Conservation (phyloP, 1,140 invertebrate species). For the Eriocheir sinensis region DNA sequence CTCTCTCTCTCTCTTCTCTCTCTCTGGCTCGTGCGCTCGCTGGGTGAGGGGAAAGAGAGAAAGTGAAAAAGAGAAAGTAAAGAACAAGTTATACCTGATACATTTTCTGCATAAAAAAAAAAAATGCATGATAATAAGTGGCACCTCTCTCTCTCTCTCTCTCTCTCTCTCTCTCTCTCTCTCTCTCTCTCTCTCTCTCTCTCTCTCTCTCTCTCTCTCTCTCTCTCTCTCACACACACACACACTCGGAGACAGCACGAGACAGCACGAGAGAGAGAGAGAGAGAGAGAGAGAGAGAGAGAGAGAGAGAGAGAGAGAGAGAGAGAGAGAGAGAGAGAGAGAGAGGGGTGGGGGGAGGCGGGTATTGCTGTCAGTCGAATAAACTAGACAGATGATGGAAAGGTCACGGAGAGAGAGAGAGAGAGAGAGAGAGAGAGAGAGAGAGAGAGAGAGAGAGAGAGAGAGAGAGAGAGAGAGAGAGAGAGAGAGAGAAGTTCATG, state of each 20-base stretch:
- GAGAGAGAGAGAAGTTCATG: not conserved
- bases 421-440: slow-evolving; percentile 22
- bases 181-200: too few relatives aligned
- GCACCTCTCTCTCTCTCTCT: not conserved
- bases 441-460: slow-evolving; percentile 22
- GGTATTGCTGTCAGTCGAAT: slow-evolving; percentile 23
- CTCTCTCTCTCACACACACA: not conserved
- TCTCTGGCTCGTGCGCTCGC: too few relatives aligned
- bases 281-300: slow-evolving; percentile 18
- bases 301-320: slow-evolving; percentile 22
- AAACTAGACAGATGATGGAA: not conserved
- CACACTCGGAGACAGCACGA: not conserved
- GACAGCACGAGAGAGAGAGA: not conserved
- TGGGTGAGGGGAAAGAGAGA: not conserved
- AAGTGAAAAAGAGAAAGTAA: not conserved
- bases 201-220: too few relatives aligned
- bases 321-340: slow-evolving; percentile 22
- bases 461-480: not conserved
- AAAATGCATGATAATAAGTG: not conserved
- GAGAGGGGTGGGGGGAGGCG: slow-evolving; percentile 18
- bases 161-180: too few relatives aligned
- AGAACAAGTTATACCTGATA: not conserved
- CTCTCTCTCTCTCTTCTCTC: too few relatives aligned
- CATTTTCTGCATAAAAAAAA: not conserved
- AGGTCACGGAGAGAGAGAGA: not conserved